A percentile compares a stretch with the other conserved stretches of the same genome.
These are phyloP conservation scores for Schizothorax lantsangensis DNA, from an alignment of 2,797 vertebrate species.

Conservation along the genomic window DNA sequence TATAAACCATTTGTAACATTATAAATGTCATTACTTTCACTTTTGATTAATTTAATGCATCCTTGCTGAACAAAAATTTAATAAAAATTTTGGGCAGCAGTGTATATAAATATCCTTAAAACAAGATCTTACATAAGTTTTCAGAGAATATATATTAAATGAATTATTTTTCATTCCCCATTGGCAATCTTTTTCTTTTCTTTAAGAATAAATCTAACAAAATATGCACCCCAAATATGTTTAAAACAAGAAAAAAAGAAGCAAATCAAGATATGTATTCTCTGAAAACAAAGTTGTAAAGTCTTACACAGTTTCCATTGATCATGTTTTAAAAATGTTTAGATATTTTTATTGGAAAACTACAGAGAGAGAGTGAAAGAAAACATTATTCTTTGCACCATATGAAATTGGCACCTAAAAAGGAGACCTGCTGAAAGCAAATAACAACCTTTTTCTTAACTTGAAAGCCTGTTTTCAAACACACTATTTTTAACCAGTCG, in stretches of 20 bases:
- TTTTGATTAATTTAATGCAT: too few relatives aligned
- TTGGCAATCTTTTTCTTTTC: neutral
- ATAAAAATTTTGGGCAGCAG: neutral
- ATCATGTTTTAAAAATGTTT: neutral
- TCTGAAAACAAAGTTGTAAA: neutral
- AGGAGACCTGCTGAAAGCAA: slow-evolving; percentile 12
- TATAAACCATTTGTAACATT: neutral
- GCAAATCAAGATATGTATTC: neutral
- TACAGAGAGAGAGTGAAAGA: neutral
- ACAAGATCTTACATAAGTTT: neutral
- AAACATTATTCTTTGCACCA: too few relatives aligned
- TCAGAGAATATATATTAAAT: neutral
- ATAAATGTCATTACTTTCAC: neutral
- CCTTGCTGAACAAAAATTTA: neutral
- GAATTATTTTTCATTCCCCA: neutral
- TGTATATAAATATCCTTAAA: neutral
- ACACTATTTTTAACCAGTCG: slow-evolving; percentile 11
- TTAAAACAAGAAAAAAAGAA: neutral
- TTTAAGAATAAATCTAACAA: neutral
- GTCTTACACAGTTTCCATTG: neutral
- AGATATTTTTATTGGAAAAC: neutral
- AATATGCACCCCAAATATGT: neutral
- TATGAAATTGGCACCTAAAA: slow-evolving; percentile 4
- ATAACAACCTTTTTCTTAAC: slow-evolving; percentile 10
- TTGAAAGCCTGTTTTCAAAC: slow-evolving; percentile 4